A percentile compares a stretch with the other conserved stretches of the same genome.
Evolutionary conservation across 2,888 invertebrate species (phyloP).

Genomic region (Atrina japonica): DNA sequence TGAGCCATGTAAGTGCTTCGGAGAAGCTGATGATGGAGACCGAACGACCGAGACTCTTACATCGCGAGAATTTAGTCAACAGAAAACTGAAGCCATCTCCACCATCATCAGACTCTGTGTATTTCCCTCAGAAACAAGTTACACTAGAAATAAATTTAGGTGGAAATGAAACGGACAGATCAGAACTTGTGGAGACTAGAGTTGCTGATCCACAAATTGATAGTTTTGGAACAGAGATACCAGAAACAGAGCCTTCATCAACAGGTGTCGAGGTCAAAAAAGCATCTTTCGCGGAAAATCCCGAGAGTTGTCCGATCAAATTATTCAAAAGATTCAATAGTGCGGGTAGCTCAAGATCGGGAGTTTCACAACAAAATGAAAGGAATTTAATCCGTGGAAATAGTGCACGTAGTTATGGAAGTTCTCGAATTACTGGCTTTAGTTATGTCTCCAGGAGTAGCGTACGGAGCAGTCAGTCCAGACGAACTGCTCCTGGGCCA

Average conservation of each 20-base stretch:
- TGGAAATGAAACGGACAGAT: conserved; percentile 31
- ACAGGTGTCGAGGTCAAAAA: conserved; percentile 11
- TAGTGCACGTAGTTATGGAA: conserved; percentile 53
- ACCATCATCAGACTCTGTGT: conserved; percentile 16
- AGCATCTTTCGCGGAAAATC: conserved; percentile 26
- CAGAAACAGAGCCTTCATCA: conserved; percentile 17
- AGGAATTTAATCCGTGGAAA: conserved; percentile 44
- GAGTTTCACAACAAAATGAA: conserved; percentile 27
- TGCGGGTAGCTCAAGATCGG: conserved; percentile 42
- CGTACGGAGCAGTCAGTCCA: conserved; percentile 48
- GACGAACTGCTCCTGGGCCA: conserved; percentile 54
- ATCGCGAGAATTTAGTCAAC: conserved; percentile 51
- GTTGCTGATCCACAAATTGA: conserved; percentile 46
- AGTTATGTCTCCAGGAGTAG: conserved; percentile 47
- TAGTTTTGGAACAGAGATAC: conserved; percentile 54
- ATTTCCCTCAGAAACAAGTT: conserved; percentile 32
- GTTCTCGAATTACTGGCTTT: conserved; percentile 52
- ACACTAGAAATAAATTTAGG: conserved; percentile 42
- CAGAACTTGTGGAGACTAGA: conserved; percentile 26
- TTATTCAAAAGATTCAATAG: conserved; percentile 48
- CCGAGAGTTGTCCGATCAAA: conserved; percentile 39
- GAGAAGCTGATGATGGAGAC: conserved; percentile 55
- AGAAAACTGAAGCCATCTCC: conserved; percentile 49
- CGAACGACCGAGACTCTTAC: conserved; percentile 56
- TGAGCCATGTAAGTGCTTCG: conserved; percentile 54